Evolutionary conservation across 2,113 vertebrate species (phyloP).

Genomic region (Theristicus caerulescens): DNA sequence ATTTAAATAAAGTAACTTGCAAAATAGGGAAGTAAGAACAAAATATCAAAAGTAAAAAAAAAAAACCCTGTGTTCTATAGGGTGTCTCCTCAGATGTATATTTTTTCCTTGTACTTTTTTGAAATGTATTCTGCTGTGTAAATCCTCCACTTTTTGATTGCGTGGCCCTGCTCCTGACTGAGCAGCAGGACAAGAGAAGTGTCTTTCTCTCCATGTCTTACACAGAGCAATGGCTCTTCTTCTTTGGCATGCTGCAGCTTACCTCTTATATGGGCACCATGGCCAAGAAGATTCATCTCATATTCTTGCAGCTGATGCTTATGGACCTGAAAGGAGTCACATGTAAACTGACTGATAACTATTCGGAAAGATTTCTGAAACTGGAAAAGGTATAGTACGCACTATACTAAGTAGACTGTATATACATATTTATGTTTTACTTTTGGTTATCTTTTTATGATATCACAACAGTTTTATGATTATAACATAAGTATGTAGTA

Average conservation of each 20-base stretch:
- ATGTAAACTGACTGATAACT: neutral
- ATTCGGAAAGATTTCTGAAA: neutral
- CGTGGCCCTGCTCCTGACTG: neutral
- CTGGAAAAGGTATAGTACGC: neutral
- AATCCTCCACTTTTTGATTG: neutral
- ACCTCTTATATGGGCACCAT: neutral
- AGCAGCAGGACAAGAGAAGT: neutral
- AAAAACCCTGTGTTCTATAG: neutral
- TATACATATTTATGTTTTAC: neutral
- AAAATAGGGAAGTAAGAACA: neutral
- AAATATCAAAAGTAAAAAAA: neutral
- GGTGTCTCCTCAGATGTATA: neutral
- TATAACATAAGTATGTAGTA: neutral
- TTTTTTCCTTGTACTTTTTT: neutral
- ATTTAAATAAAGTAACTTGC: neutral
- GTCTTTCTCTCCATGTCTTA: neutral
- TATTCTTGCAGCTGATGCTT: neutral
- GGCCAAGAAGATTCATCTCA: neutral
- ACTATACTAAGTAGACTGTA: neutral
- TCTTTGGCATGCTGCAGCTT: neutral
- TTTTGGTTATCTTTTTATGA: neutral
- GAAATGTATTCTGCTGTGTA: neutral
- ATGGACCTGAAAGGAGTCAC: neutral
- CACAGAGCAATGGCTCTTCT: neutral
- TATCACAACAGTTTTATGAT: neutral